Evolutionary conservation across 2,797 vertebrate genomes (phyloP).

Genomic region (Odontamblyopus rebecca): DNA sequence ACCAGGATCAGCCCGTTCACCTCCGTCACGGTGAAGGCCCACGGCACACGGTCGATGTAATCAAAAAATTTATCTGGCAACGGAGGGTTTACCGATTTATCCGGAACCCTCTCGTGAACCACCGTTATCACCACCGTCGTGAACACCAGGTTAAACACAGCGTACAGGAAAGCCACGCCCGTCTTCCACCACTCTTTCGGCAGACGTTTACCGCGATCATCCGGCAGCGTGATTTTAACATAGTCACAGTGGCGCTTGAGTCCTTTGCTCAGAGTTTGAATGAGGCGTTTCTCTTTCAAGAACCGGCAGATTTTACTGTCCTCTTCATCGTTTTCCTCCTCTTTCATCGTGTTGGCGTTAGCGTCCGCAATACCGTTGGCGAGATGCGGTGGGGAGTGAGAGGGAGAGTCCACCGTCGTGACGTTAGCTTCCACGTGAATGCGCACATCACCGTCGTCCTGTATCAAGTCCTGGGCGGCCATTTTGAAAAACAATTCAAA

Average conservation of each 20-base stretch:
- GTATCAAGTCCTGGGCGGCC: conserved; percentile 58
- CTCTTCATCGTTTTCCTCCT: neutral
- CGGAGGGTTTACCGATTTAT: conserved; percentile 89
- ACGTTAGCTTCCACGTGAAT: conserved; percentile 40
- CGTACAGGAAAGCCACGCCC: conserved; percentile 89
- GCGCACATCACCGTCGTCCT: neutral
- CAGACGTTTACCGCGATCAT: conserved; percentile 74
- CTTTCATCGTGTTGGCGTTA: neutral
- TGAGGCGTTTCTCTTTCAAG: conserved; percentile 63
- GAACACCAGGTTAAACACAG: conserved; percentile 85
- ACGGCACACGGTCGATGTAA: conserved; percentile 86
- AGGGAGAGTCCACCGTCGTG: conserved; percentile 6
- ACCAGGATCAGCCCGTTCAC: conserved; percentile 90
- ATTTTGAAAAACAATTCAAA: conserved; percentile 24
- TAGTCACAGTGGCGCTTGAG: conserved; percentile 85
- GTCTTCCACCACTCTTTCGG: conserved; percentile 98
- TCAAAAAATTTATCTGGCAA: conserved; percentile 98
- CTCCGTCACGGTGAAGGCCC: conserved; percentile 96
- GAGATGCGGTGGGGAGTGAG: neutral
- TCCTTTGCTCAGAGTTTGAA: conserved; percentile 76
- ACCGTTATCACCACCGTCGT: conserved; percentile 93
- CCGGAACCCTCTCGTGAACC: conserved; percentile 93
- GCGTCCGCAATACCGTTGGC: neutral
- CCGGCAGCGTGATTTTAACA: conserved; percentile 82
- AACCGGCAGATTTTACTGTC: conserved; percentile 59